Conservation (phyloP, 2,888 invertebrate genomes). For the Eurytoma californica region DNA sequence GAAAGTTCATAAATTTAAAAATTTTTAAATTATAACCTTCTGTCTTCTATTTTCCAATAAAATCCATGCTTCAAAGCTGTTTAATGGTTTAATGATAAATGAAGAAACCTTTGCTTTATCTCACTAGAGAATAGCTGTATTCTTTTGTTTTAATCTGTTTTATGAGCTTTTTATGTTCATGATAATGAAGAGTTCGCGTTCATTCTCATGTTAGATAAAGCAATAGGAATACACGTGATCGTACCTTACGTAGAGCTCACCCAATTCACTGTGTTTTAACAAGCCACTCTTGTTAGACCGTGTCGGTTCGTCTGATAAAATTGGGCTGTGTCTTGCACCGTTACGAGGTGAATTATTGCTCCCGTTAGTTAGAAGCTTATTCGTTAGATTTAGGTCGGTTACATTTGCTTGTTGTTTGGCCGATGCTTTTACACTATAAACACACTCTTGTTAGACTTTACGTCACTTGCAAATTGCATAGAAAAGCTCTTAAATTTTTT, state of each 20-base stretch:
- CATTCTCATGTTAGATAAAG: constrained; percentile 52
- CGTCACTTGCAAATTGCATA: constrained; percentile 28
- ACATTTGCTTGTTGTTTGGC: constrained; percentile 70
- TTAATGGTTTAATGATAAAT: constrained; percentile 49
- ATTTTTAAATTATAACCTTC: constrained; percentile 12
- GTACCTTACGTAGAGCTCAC: constrained; percentile 75
- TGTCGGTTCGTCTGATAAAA: constrained; percentile 68
- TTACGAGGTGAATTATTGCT: constrained; percentile 70
- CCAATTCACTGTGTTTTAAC: constrained; percentile 74
- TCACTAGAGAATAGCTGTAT: constrained; percentile 46
- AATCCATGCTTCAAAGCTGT: constrained; percentile 38
- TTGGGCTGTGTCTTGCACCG: constrained; percentile 67
- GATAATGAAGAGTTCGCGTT: constrained; percentile 5
- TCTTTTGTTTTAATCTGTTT: background rate
- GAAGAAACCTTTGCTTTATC: constrained; percentile 48
- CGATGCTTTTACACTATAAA: constrained; percentile 73
- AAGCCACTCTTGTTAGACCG: constrained; percentile 72
- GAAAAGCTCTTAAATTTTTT: constrained; percentile 44
- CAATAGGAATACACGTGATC: constrained; percentile 68
- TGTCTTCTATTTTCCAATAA: background rate
- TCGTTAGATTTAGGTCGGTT: constrained; percentile 71
- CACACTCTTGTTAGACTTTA: constrained; percentile 68
- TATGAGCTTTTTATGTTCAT: background rate
- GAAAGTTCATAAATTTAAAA: constrained; percentile 14
- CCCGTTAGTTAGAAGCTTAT: constrained; percentile 72